Conservation (phyloP, 2,797 vertebrate species). For the Taenioides sp. region DNA sequence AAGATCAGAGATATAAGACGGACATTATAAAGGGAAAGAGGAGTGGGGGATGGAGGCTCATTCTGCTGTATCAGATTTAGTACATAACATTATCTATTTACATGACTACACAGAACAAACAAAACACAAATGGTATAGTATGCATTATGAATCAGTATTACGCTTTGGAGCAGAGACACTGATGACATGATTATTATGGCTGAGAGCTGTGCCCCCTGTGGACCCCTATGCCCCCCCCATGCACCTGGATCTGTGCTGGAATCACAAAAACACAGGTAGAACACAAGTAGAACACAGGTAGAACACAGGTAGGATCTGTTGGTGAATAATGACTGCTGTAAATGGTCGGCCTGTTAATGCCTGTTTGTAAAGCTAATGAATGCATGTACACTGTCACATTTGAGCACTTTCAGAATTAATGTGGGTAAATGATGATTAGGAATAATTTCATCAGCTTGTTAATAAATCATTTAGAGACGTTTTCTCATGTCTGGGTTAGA, state of each 20-base stretch:
- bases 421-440: conserved; percentile 63
- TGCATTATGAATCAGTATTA: neutral
- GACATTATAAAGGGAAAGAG: conserved; percentile 51
- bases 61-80: conserved; percentile 28
- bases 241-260: conserved; percentile 34
- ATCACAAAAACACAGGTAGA: conserved; percentile 46
- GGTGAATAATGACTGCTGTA: conserved; percentile 42
- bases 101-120: conserved; percentile 12
- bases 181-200: conserved; percentile 52
- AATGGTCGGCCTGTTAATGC: conserved; percentile 45
- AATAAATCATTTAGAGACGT: conserved; percentile 69
- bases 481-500: conserved; percentile 57
- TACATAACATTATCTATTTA: conserved; percentile 1
- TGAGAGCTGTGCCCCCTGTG: conserved; percentile 37
- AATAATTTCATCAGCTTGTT: conserved; percentile 69
- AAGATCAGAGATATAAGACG: conserved; percentile 44
- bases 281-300: neutral
- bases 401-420: conserved; percentile 59
- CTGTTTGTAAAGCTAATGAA: conserved; percentile 61
- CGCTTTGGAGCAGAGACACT: conserved; percentile 27
- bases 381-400: conserved; percentile 61
- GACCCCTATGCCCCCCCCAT: conserved; percentile 1
- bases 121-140: neutral
- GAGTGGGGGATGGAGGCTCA: conserved; percentile 7
- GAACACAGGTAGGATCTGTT: conserved; percentile 51